phyloP scores from a whole-genome alignment of 2,797 vertebrate genomes.

The Podargus strigoides region DNA sequence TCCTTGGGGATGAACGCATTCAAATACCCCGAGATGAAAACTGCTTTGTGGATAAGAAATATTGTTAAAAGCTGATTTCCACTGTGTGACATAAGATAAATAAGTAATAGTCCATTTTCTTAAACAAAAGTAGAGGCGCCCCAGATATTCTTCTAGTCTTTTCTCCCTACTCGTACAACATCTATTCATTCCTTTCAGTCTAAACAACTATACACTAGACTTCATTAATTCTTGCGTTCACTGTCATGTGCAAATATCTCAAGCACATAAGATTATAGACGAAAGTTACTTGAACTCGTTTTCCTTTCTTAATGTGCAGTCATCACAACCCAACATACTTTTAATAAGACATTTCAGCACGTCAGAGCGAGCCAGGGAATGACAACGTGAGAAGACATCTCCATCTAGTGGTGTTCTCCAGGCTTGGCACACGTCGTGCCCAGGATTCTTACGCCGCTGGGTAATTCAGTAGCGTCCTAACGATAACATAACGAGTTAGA shows the following conservation, averaged over 20 bases:
- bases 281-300: not conserved
- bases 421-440: rapidly evolving
- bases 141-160: not conserved
- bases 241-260: not conserved
- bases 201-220: not conserved
- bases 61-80: not conserved
- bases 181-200: not conserved
- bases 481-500: too few relatives aligned
- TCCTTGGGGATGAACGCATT: not conserved
- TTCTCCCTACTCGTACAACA: rapidly evolving
- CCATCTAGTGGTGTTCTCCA: constrained; percentile 34
- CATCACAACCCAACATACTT: not conserved
- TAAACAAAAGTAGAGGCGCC: rapidly evolving
- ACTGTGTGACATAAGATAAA: not conserved
- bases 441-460: not conserved
- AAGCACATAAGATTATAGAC: not conserved
- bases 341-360: rapidly evolving
- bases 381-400: not conserved
- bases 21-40: not conserved
- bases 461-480: rapidly evolving
- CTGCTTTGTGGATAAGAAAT: not conserved
- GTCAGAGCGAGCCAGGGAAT: rapidly evolving
- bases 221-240: not conserved
- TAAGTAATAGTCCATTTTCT: not conserved
- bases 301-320: not conserved